phyloP scores from a whole-genome alignment of 2,888 invertebrate genomes.

The Gari tellinella region DNA sequence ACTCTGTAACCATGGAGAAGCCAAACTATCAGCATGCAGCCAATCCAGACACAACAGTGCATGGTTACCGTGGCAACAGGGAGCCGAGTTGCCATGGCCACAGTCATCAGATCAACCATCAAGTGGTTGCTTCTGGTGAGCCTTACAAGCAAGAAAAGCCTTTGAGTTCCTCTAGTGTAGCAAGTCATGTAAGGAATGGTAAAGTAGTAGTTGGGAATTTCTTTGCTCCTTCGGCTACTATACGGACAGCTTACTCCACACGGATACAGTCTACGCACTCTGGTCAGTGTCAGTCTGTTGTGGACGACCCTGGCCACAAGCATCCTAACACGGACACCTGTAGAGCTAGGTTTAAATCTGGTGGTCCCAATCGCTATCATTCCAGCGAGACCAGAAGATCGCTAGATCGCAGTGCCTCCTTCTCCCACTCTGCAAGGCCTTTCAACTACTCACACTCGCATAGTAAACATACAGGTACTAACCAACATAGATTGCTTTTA shows the following conservation, averaged over 20 bases:
- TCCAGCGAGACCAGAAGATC: slow-evolving; percentile 18
- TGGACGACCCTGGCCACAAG: not conserved
- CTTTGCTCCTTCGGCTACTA: slow-evolving; percentile 20
- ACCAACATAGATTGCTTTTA: slow-evolving; percentile 1
- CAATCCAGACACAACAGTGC: slow-evolving; percentile 10
- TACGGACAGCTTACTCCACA: slow-evolving; percentile 45
- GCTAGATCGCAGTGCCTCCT: slow-evolving; percentile 61
- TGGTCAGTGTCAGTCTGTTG: slow-evolving; percentile 33
- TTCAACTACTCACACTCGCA: slow-evolving; percentile 15
- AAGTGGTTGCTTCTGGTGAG: no score
- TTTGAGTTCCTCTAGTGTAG: not conserved
- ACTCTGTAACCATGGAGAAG: not conserved
- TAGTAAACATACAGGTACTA: slow-evolving; percentile 37
- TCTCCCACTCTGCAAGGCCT: slow-evolving; percentile 39
- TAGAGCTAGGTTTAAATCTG: slow-evolving; percentile 31
- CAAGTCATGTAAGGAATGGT: slow-evolving; percentile 38
- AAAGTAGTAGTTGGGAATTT: slow-evolving; percentile 24
- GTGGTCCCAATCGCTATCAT: slow-evolving; percentile 17
- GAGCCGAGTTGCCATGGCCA: slow-evolving; percentile 6
- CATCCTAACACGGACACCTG: slow-evolving; percentile 19
- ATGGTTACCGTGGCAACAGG: slow-evolving; percentile 23
- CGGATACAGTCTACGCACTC: slow-evolving; percentile 15
- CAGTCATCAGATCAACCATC: no score
- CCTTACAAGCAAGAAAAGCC: no score
- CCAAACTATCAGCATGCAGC: slow-evolving; percentile 21